Evolutionary conservation across 35 echinoderm and acorn worm species (phyloP).

Genomic region (Holothuria glaberrima): DNA sequence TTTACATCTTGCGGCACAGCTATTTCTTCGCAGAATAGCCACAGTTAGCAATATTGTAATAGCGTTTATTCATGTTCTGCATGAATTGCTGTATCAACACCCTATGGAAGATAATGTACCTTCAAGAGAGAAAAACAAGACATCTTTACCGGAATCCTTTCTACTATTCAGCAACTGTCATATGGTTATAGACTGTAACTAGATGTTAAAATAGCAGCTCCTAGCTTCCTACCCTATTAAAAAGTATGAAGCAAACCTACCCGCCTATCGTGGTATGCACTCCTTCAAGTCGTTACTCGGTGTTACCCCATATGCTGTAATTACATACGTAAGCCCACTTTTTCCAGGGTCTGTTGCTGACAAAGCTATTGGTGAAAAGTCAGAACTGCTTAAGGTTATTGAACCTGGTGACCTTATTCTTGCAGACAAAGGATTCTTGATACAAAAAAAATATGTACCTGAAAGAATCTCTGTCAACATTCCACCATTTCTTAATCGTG

Average conservation of each 20-base stretch:
- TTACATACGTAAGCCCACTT: constrained; percentile 1
- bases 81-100: constrained; percentile 17
- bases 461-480: constrained; percentile 32
- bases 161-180: constrained; percentile 10
- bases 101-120: constrained; percentile 21
- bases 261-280: constrained; percentile 1
- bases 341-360: background rate
- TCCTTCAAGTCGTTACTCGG: background rate
- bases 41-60: constrained; percentile 42
- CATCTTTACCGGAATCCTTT: constrained; percentile 28
- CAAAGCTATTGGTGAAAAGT: background rate
- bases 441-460: constrained; percentile 19
- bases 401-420: constrained; percentile 27
- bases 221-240: background rate
- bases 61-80: constrained; percentile 12
- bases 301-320: constrained; percentile 29
- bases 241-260: constrained; percentile 23
- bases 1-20: background rate
- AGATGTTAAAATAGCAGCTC: background rate
- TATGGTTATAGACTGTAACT: background rate
- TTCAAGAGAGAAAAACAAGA: constrained; percentile 37
- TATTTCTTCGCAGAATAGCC: constrained; percentile 4
- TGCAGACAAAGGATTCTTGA: constrained; percentile 49
- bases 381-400: background rate
- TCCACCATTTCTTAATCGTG: constrained; percentile 27